These are phyloP conservation scores for Agriopis aurantiaria DNA, from an alignment of 2,888 invertebrate species.

Conservation along the genomic window DNA sequence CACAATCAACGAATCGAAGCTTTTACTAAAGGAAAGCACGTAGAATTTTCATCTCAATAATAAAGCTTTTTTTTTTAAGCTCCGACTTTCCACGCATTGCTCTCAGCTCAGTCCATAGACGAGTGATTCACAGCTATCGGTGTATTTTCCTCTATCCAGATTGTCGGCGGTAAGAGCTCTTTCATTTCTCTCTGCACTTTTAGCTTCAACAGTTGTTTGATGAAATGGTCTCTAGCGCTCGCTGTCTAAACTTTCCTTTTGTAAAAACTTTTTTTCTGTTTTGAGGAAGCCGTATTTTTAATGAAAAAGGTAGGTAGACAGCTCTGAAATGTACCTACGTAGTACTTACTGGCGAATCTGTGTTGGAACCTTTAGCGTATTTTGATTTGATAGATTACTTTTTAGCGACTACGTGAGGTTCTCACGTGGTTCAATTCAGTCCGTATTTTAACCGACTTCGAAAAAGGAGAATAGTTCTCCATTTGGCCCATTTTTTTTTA, in stretches of 20 bases:
- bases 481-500: too few species aligned
- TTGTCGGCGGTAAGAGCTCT: constrained; percentile 50
- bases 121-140: constrained; percentile 47
- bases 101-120: background rate
- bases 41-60: constrained; percentile 6
- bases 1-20: background rate
- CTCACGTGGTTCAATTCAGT: too few species aligned
- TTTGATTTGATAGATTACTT: too few species aligned
- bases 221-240: constrained; percentile 41
- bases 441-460: too few species aligned
- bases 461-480: too few species aligned
- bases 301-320: background rate
- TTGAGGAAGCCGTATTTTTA: constrained; percentile 19
- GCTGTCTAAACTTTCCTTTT: constrained; percentile 39
- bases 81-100: constrained; percentile 1
- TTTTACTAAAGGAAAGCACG: background rate
- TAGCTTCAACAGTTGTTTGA: constrained; percentile 51
- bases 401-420: too few species aligned
- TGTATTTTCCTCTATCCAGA: constrained; percentile 29
- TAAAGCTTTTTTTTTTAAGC: background rate
- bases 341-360: too few species aligned
- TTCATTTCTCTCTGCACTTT: constrained; percentile 55
- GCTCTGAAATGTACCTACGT: too few species aligned
- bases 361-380: too few species aligned
- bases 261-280: constrained; percentile 22